Conservation (phyloP, 2,797 vertebrate genomes). For the Bovichtus variegatus region DNA sequence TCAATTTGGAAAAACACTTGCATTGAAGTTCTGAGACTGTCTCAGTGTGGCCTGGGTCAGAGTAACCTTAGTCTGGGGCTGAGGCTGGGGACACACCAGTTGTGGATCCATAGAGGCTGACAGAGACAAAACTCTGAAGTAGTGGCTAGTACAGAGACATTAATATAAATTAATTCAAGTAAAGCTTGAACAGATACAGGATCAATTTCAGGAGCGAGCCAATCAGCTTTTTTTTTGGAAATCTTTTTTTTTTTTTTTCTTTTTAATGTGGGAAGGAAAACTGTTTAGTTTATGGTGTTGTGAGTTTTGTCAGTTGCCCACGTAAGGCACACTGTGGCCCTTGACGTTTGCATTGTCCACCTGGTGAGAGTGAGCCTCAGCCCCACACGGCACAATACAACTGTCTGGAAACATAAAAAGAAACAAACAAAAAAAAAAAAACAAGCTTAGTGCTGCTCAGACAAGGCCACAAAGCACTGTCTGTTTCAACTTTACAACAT, state of each 20-base stretch:
- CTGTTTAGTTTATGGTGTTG: constrained; percentile 7
- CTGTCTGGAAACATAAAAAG: constrained; percentile 59
- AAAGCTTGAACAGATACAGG: constrained; percentile 24
- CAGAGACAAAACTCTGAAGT: constrained; percentile 44
- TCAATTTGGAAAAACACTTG: constrained; percentile 73
- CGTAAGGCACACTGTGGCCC: constrained; percentile 79
- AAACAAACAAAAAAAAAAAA: constrained; percentile 60
- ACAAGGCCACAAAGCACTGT: constrained; percentile 75
- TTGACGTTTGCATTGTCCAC: constrained; percentile 54
- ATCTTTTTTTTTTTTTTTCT: too few relatives aligned
- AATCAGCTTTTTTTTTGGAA: constrained; percentile 41
- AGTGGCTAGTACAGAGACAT: constrained; percentile 22
- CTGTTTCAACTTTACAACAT: constrained; percentile 52
- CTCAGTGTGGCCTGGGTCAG: constrained; percentile 71
- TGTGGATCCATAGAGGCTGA: constrained; percentile 50
- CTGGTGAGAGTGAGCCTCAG: constrained; percentile 71
- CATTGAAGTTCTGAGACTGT: constrained; percentile 64
- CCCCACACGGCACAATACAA: constrained; percentile 71
- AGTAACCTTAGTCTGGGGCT: constrained; percentile 77
- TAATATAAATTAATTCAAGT: constrained; percentile 43
- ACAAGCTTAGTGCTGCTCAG: constrained; percentile 68
- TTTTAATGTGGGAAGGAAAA: constrained; percentile 20
- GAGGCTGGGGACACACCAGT: constrained; percentile 66
- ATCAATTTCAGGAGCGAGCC: constrained; percentile 33
- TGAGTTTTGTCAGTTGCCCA: constrained; percentile 56